Evolutionary conservation across 1,140 invertebrate genomes (phyloP).

Genomic region (Triops longicaudatus): DNA sequence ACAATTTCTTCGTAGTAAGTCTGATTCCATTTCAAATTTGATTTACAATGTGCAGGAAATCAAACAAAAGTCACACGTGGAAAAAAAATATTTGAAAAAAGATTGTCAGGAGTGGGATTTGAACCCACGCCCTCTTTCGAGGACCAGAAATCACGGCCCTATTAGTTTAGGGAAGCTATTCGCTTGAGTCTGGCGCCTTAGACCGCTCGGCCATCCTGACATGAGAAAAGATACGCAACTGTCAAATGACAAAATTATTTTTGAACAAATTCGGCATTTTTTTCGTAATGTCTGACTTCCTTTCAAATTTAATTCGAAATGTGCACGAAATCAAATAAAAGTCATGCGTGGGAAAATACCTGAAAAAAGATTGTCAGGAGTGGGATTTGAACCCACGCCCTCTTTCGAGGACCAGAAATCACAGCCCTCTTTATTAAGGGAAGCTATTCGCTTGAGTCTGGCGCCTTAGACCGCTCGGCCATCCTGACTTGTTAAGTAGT

Average conservation of each 20-base stretch:
- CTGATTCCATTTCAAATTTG: too few relatives aligned
- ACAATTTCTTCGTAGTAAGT: too few relatives aligned
- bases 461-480: slow-evolving; percentile 42
- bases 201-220: slow-evolving; percentile 15
- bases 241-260: neutral
- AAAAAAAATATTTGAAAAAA: neutral
- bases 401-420: slow-evolving; percentile 42
- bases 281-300: neutral
- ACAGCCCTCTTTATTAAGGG: slow-evolving; percentile 26
- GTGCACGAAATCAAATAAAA: too few relatives aligned
- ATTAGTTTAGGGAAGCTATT: neutral
- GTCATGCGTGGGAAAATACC: neutral
- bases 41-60: too few relatives aligned
- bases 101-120: neutral
- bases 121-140: slow-evolving; percentile 9
- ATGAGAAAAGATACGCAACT: neutral
- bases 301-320: too few relatives aligned
- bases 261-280: neutral
- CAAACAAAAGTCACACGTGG: too few relatives aligned
- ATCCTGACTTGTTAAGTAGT: slow-evolving; percentile 38
- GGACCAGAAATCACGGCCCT: slow-evolving; percentile 10
- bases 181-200: slow-evolving; percentile 33
- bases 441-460: slow-evolving; percentile 39
- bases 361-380: slow-evolving; percentile 40
- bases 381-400: slow-evolving; percentile 45